Base-by-base conservation (phyloP, 2,888 invertebrate species). In the Machimus rusticus region DNA sequence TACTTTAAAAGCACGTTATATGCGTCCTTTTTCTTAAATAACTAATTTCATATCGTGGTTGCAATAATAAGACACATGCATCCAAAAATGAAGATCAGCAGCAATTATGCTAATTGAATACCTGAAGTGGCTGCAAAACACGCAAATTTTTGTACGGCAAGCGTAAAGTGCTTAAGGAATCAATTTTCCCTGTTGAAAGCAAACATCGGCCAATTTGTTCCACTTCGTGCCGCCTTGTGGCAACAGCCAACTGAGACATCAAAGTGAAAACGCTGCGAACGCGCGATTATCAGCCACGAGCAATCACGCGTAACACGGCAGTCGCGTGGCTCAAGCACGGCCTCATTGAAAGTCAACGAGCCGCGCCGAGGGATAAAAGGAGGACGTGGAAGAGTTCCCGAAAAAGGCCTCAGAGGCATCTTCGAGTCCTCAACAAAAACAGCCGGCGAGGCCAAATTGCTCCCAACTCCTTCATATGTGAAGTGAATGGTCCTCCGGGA, bases 281-380 rank as follows among this genome's bases (percentile, higher is more conserved):
- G 87, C 87, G 87, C 85, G 88, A 87, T 88, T 88, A 88, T 88
- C 88, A 85, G 87, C 88, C 88, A 88, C 88, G 86, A 87, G 88
- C 88, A 88, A 88, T 88, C 87, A 87, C 87, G 87, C 88, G 88
- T 88, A 88, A 88, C 57, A 88, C 86, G 66, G 88, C 39, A 87
- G 88, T 87, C 82, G 78, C 74, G 85, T 87, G 81, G 34, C 78
- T 87, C 84, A 87, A 86, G 85, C 86, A 86, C 51, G 86, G 76
- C 77, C 86, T 86, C 77, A 86, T 77, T 76, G 86, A 86, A 57
- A 77, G 51, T 77, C 76, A 86, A 77, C 86, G 34, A 34, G 57
- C 39, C 86, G 34, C 19, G 57, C 39, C 74, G 34, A 37, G 46
- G 74, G 82, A 28, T 66, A 28, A 46, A 55, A n/a, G n/a, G 85